A percentile compares a stretch with the other conserved stretches of the same genome.
These are phyloP conservation scores for Henricia sp. DNA, from an alignment of 53 echinoderm and acorn worm genomes.

Conservation along the genomic window DNA sequence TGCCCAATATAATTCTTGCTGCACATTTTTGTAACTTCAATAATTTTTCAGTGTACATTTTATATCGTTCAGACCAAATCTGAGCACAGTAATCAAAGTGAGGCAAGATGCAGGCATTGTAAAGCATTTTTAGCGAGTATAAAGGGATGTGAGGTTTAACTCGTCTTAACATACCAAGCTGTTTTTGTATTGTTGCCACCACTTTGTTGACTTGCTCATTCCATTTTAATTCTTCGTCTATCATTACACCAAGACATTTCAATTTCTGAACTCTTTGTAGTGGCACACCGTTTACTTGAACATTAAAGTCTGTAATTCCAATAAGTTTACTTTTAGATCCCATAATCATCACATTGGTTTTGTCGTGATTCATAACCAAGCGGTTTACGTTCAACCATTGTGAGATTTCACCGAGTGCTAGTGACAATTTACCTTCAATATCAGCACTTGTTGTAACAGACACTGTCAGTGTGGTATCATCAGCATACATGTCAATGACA, in stretches of 20 bases:
- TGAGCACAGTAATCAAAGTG: conserved; percentile 45
- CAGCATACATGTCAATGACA: neutral
- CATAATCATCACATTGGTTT: conserved; percentile 5
- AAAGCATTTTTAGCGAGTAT: neutral
- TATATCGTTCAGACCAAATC: conserved; percentile 19
- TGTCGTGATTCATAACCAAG: neutral
- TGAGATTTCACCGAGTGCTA: neutral
- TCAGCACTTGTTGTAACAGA: neutral
- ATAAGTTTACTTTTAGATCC: neutral
- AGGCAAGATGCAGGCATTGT: conserved; percentile 32
- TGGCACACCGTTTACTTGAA: neutral
- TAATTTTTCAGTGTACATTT: neutral
- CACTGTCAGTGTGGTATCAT: conserved; percentile 39
- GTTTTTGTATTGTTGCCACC: no score
- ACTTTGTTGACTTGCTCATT: neutral
- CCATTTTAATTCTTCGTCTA: neutral
- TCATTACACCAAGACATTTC: neutral
- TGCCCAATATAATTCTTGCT: neutral
- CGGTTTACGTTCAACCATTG: conserved; percentile 5
- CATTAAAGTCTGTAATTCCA: neutral
- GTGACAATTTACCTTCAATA: conserved; percentile 8
- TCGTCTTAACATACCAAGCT: neutral
- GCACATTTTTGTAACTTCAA: neutral
- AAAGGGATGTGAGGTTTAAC: neutral
- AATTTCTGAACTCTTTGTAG: neutral